Base-by-base conservation (phyloP, 2,113 vertebrate species). In the Anseranas semipalmata region DNA sequence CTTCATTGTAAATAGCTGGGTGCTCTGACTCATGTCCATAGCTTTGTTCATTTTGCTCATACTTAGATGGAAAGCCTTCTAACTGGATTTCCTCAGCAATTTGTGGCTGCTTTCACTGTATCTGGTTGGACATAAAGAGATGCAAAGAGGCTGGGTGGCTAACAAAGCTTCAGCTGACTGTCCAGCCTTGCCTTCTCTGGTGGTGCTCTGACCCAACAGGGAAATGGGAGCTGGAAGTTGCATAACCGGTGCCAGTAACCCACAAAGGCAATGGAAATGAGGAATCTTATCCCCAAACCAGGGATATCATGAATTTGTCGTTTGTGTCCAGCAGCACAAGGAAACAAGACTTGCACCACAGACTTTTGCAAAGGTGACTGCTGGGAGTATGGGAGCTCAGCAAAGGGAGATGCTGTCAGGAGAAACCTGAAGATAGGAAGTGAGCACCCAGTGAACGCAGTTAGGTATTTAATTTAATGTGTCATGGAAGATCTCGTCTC, bases 61-160 rank as follows among this genome's bases (percentile, higher is more conserved):
- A 58, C 25, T 73, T 67, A 76, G 21, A 35, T 70, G 63, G 59
- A 93, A 92, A 92, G 10, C 39, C 72, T 84, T 58, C 75, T 41
- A 56, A 53, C 37, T 84, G 94, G 41, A 90, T 86, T 92, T 93
- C 50, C 67, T 78, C 35, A n/a, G 79, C 21, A 77, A 32, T 92
- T 65, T 58, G 83, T 80, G 90, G 68, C 68, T 95, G 63, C 63
- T 86, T 84, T 88, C 90, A 39, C 89, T 50, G 6, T 9, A 25
- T 50, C 59, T n/a, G 45, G 32, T 37, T 30, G 32, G 52, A 35
- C 72, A 52, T 4, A 50, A 77, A 55, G 35, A 33, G 58, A 22
- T 19, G 68, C 41, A 45, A 46, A 45, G 41, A 80, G 55, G 22
- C 19, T 59, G 52, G 10, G 43, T 45, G 16, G 37, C 46, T 63